Evolutionary conservation across 2,888 invertebrate genomes (phyloP).

Genomic region (Leptogaster cylindrica): DNA sequence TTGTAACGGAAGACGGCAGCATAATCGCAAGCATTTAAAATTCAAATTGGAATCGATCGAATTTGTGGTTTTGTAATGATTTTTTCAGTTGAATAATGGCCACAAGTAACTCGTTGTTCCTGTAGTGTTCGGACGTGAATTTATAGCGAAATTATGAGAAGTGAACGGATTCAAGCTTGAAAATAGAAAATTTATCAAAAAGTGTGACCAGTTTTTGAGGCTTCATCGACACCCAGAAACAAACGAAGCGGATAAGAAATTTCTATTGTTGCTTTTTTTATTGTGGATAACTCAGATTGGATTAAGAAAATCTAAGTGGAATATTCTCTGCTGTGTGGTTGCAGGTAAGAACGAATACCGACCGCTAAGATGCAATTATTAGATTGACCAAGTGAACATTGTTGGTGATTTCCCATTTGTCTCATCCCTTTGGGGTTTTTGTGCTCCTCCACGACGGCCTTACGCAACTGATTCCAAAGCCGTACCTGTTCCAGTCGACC

Average conservation of each 20-base stretch:
- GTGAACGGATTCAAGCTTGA: conserved; percentile 14
- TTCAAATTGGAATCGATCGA: conserved; percentile 6
- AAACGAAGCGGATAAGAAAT: neutral
- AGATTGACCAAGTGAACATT: neutral
- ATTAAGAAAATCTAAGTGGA: conserved; percentile 1
- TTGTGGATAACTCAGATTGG: conserved; percentile 28
- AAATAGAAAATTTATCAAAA: conserved; percentile 3
- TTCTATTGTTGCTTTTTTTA: conserved; percentile 7
- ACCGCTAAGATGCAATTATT: neutral
- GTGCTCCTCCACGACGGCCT: neutral
- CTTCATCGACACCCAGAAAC: neutral
- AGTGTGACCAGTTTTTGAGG: conserved; percentile 4
- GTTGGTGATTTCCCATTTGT: neutral
- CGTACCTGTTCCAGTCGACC: neutral
- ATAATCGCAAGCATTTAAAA: conserved; percentile 27
- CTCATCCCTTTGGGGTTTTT: conserved; percentile 5
- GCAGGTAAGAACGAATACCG: conserved; percentile 9
- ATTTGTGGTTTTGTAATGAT: conserved; percentile 14
- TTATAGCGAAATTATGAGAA: conserved; percentile 15
- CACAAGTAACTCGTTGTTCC: conserved; percentile 13
- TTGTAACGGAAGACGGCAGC: neutral
- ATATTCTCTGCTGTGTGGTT: conserved; percentile 6
- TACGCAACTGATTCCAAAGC: conserved; percentile 3
- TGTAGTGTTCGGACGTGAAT: conserved; percentile 15
- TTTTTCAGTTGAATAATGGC: conserved; percentile 31